Base-by-base conservation (phyloP, 2,113 vertebrate genomes). In the Pitta sordida region DNA sequence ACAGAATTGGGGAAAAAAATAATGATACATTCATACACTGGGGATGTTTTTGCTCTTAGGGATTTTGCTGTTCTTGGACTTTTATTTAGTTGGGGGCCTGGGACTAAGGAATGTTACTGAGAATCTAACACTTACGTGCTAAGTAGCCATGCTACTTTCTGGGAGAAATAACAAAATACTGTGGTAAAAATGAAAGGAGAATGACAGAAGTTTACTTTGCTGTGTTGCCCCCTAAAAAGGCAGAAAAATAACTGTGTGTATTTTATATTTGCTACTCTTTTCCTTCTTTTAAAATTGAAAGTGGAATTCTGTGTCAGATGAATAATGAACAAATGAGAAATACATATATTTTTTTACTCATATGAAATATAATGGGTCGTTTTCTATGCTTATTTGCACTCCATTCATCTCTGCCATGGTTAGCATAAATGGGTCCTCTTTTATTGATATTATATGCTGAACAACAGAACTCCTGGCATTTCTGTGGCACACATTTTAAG, bases 261-360 rank as follows among this genome's bases (percentile, higher is more conserved):
- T 77, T 83, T 88, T 73, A 10, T 70, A 74, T 63, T 64, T 81
- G 65, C 43, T 88, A 36, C 39, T 5, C 9, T 34, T 90, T 77
- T 60, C 34, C 11, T 51, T 52, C 64, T 88, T 81, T 59, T 51
- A 86, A 75, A 88, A 83, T 24, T 22, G 41, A 21, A 80, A 95
- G 92, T 88, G 44, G 49, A 74, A 67, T 91, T 93, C 52, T 37
- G 6, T 93, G 88, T 94, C 73, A 83, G 48, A 81, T 96, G 60
- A 95, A 93, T 87, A 85, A 91, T 83, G 70, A 88, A 83, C 60
- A 83, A 30, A 78, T 94, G 11, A 94, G 93, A 94, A 88, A 94
- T 91, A 69, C 56, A 93, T 91, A 34, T 3, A 5, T 62, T 71
- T 68, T 62, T 77, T 73, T 74, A 49, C 64, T 83, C 29, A 10